Evolutionary conservation across 1,140 invertebrate genomes (phyloP), one percentile per base, ranked within the genome.

Genomic region (Neotoxoptera formosana): DNA sequence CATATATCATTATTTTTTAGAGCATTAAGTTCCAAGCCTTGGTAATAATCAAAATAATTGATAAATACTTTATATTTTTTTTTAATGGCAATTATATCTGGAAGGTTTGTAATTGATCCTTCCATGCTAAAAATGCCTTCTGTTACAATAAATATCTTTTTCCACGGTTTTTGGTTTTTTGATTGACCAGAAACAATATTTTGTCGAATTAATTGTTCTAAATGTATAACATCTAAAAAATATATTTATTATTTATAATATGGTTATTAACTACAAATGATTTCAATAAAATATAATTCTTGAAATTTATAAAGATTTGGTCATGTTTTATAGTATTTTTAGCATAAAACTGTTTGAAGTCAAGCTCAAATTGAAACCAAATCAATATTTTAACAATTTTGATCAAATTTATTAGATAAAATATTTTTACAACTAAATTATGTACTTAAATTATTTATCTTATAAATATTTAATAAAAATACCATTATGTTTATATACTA

Each of bases 91-190:
- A 99, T 96, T 84, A 99, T 96, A 94, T 98, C 97, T 7, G 98
- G 98, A 94, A 99, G 96, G 94, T 98, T 97, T 88, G 97, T 97
- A 93, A 99, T 97, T 0, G 98, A 98, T 0, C 99, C 99, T 96
- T 99, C 99, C 99, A 99, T 99, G 94, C 98, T 99, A 95, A 98
- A 99, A 94, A 99, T 97, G 87, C 99, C 99, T 95, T 99, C 99
- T 41, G 99, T 98, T 87, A 99, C 96, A 94, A 99, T 98, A 47
- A 99, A 95, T 94, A 99, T 98, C 95, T 99, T 99, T 94, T 97
- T 97, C 98, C 98, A 99, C 7, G 98, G 98, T 94, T 97, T 95
- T 41, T 97, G 96, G 30, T 96, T 97, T 94, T 96, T 95, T 0
- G 98, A 97, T 95, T 98, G 98, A 7, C 99, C 98, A 94, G 97